Evolutionary conservation across 2,113 vertebrate species (phyloP), one percentile per base, ranked within the genome.

Genomic region (Leucopternis melanops): DNA sequence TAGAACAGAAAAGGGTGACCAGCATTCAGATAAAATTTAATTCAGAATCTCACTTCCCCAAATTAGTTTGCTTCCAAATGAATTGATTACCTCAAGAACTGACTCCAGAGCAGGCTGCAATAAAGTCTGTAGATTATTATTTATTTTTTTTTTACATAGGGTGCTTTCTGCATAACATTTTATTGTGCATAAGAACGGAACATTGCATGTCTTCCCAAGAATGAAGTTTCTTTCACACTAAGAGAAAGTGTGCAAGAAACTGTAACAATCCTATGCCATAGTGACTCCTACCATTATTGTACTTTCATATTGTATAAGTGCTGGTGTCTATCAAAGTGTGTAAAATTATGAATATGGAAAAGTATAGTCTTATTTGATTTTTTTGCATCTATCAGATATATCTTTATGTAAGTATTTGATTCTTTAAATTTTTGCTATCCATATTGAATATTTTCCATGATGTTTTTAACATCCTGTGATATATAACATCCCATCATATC

Each of bases 401-500:
- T 90, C 50, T 86, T 86, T 93, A 71, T 85, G 71, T 69, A 90
- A 92, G 78, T 38, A 44, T 91, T 91, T 1, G 16, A 94, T 77
- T 81, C 86, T 92, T 73, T 45, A 61, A 32, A 73, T 96, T 94
- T 94, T 95, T 93, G 47, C 88, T 84, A 16, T 94, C 81, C 92
- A 32, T 62, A 66, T 8, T 78, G 92, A 85, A 50, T 91, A 86
- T 97, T 97, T 95, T 94, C 92, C 82, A 19, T 94, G 96, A 95
- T 92, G 95, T 97, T 97, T 96, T 88, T 91, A 96, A 96, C 94
- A 73, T 97, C 95, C 84, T 45, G 29, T 96, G 93, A 96, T 98
- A 97, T 97, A 97, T 97, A 97, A 95, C 96, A 96, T 97, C 96
- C 96, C 75, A 78, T 98, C 97, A 88, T 97, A 97, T 97, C 97